Percentiles rank a stretch among this genome's conserved stretches.
These are phyloP conservation scores for Vulpes ferrilata DNA, from an alignment of 2,113 vertebrate genomes.

Conservation along the genomic window DNA sequence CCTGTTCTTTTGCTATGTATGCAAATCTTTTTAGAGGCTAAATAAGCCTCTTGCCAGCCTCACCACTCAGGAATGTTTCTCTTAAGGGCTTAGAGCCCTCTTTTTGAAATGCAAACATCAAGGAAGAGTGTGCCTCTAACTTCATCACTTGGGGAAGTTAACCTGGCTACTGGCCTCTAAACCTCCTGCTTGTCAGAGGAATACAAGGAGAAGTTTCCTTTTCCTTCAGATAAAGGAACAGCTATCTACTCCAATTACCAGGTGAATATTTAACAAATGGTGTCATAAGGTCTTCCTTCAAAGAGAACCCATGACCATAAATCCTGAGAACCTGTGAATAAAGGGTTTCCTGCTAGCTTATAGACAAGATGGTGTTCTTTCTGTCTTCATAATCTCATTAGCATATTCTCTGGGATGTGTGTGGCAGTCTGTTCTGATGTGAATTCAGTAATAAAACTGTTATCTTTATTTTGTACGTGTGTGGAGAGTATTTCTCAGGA, in stretches of 20 bases:
- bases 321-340: background rate
- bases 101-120: background rate
- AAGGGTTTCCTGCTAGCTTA: background rate
- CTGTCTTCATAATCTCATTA: background rate
- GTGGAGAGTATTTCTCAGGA: background rate
- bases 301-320: background rate
- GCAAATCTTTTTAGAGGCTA: background rate
- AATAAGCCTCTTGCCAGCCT: background rate
- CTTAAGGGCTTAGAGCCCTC: background rate
- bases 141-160: background rate
- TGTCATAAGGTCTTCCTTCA: background rate
- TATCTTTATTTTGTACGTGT: background rate
- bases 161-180: background rate
- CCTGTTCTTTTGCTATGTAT: background rate
- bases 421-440: background rate
- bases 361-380: background rate
- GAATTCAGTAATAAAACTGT: background rate
- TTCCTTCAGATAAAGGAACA: background rate
- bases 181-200: background rate
- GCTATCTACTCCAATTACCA: background rate
- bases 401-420: background rate
- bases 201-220: background rate
- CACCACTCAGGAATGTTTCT: background rate
- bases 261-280: background rate
- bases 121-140: too few relatives aligned